Conservation (phyloP, 1,140 invertebrate species). For the Chironomus striatipennis region DNA sequence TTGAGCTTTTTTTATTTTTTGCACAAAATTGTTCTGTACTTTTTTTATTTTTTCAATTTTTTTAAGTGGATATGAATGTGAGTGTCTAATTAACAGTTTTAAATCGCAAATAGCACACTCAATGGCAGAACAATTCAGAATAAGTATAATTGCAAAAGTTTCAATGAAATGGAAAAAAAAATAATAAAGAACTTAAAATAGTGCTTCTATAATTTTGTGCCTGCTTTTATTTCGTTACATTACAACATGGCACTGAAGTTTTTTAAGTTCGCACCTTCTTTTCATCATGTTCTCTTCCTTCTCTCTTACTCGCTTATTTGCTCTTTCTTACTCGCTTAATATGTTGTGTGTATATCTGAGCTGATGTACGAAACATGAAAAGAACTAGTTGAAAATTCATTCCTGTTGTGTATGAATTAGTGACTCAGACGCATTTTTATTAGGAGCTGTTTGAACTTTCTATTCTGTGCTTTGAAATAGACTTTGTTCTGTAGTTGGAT, state of each 20-base stretch:
- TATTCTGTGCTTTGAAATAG: no score
- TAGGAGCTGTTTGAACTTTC: no score
- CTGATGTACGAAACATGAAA: no score
- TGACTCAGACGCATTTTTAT: no score
- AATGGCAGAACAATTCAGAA: background rate
- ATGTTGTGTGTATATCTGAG: no score
- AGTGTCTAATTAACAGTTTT: background rate
- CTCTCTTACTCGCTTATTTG: background rate
- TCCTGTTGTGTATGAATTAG: no score
- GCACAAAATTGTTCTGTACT: background rate
- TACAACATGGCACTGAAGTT: slow-evolving; percentile 1
- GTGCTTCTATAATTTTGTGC: background rate
- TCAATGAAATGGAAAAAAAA: background rate
- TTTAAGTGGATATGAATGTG: slow-evolving; percentile 12
- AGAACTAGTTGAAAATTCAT: no score
- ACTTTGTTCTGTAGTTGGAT: no score
- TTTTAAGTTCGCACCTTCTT: background rate
- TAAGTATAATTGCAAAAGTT: background rate
- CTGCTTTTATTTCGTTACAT: background rate
- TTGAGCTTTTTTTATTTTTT: background rate
- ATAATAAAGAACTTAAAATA: background rate
- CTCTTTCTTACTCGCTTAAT: no score
- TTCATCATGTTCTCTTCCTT: background rate
- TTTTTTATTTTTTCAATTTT: background rate
- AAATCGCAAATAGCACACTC: background rate